phyloP scores from a whole-genome alignment of 2,797 vertebrate species.

The Oreortyx pictus region DNA sequence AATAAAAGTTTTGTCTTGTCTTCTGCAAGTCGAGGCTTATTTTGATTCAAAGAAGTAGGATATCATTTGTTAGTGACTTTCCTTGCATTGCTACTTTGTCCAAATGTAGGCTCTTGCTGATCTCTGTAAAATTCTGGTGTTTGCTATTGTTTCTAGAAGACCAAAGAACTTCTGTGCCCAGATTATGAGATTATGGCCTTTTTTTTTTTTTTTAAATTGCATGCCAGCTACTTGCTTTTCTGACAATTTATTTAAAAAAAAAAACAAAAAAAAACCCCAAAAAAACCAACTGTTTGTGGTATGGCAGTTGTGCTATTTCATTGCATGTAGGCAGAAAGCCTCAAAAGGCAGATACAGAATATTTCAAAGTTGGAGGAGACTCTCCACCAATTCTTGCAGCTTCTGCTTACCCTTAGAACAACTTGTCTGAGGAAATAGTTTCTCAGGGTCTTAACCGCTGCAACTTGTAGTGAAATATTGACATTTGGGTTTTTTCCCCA shows the following conservation, averaged over 20 bases:
- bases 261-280: too few species aligned
- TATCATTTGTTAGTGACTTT: background rate
- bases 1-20: background rate
- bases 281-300: background rate
- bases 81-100: background rate
- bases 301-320: background rate
- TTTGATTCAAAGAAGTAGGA: background rate
- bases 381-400: background rate
- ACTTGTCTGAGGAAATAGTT: background rate
- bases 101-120: background rate
- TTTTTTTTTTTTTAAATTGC: background rate
- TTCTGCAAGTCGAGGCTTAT: background rate
- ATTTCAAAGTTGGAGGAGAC: background rate
- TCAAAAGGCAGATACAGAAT: background rate
- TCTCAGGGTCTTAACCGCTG: background rate
- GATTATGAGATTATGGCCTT: background rate
- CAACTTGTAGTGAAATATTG: background rate
- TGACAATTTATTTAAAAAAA: background rate
- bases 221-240: background rate
- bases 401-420: background rate
- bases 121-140: background rate
- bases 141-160: background rate
- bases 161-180: accelerated
- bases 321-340: background rate
- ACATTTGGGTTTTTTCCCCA: background rate